Percentiles rank a stretch among this genome's conserved stretches.
Conservation (phyloP, 2,113 vertebrate genomes). For the Chrysochloris asiatica region DNA sequence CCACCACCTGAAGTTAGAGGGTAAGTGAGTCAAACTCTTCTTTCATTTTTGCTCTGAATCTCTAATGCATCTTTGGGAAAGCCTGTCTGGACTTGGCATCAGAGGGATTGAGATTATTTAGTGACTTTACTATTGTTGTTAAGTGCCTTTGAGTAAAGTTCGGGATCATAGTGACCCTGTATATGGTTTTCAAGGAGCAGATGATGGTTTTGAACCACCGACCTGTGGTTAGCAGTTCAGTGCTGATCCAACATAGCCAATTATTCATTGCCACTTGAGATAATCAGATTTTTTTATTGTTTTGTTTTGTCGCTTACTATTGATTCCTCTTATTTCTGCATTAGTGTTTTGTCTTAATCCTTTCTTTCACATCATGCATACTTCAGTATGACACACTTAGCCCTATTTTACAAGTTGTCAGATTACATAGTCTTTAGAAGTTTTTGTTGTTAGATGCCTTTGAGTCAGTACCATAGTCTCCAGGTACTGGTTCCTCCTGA, state of each 20-base stretch:
- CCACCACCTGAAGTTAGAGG: not conserved
- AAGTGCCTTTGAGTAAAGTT: no score
- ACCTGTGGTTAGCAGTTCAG: no score
- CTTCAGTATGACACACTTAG: not conserved
- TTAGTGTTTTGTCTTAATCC: not conserved
- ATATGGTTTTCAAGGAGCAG: no score
- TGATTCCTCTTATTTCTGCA: not conserved
- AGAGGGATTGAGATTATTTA: not conserved
- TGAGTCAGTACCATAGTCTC: not conserved
- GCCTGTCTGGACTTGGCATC: not conserved
- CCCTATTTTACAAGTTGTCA: not conserved
- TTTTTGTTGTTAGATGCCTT: not conserved
- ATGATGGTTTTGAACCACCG: no score
- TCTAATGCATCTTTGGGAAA: not conserved
- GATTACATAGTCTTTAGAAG: not conserved
- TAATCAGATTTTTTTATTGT: not conserved
- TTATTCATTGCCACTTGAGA: not conserved
- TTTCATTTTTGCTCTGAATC: not conserved
- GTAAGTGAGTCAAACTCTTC: not conserved
- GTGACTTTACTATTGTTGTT: no score
- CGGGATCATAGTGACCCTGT: no score
- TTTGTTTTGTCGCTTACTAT: not conserved
- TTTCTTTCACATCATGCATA: not conserved
- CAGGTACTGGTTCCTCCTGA: no score
- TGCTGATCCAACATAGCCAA: no score